These are phyloP conservation scores for Gobius niger DNA, from an alignment of 2,113 vertebrate species.

Conservation along the genomic window DNA sequence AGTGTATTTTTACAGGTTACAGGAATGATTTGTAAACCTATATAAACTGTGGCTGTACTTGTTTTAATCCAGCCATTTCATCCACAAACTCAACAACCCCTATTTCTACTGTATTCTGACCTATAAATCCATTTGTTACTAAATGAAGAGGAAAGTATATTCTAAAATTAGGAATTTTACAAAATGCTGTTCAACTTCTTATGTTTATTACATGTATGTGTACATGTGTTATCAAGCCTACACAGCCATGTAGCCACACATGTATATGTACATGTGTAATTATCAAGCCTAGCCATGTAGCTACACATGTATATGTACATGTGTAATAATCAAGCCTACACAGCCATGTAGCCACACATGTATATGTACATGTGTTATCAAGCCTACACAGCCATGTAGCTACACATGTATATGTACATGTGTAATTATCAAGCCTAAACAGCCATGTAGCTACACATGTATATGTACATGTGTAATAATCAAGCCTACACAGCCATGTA, in stretches of 20 bases:
- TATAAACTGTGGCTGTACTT: too few species aligned
- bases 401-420: too few species aligned
- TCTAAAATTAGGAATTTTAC: background rate
- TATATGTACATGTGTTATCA: too few species aligned
- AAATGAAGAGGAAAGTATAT: background rate
- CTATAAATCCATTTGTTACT: too few species aligned
- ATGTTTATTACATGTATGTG: background rate
- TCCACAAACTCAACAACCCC: background rate
- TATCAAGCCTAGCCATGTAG: background rate
- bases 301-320: too few species aligned
- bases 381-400: background rate
- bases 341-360: too few species aligned
- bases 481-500: background rate
- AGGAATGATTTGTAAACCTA: too few species aligned
- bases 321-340: background rate
- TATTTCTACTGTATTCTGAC: background rate
- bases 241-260: background rate
- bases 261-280: too few species aligned
- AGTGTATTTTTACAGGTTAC: too few species aligned
- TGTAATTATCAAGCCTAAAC: background rate
- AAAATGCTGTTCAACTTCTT: background rate
- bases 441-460: too few species aligned
- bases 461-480: too few species aligned
- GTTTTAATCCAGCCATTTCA: background rate
- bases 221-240: background rate